Conservation (phyloP, 2,888 invertebrate species). For the Strigamia crassipes region DNA sequence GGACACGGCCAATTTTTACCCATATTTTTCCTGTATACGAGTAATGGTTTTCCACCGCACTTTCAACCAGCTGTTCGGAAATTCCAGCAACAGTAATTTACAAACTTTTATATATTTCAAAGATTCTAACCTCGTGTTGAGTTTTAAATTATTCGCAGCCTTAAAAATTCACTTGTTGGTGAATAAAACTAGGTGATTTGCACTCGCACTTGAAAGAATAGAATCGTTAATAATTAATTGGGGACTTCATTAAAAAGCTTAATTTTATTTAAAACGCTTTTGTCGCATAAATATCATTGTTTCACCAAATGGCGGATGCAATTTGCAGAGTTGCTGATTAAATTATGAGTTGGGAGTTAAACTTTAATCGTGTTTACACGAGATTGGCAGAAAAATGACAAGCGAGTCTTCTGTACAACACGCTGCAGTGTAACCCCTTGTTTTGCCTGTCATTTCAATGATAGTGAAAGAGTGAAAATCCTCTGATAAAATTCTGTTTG, state of each 20-base stretch:
- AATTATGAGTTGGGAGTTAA: background rate
- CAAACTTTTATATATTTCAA: background rate
- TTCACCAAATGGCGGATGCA: background rate
- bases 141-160: background rate
- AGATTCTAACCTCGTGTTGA: background rate
- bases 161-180: no score
- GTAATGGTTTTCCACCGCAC: constrained; percentile 25
- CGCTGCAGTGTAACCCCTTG: background rate
- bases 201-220: no score
- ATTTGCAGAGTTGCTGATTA: background rate
- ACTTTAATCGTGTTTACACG: background rate
- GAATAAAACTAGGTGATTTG: no score
- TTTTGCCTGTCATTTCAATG: constrained; percentile 18
- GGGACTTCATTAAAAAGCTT: no score
- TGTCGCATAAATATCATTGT: background rate
- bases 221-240: no score
- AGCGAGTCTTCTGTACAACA: background rate
- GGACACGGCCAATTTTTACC: constrained; percentile 32
- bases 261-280: no score
- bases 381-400: background rate
- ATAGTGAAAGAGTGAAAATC: constrained; percentile 6
- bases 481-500: constrained; percentile 32
- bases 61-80: background rate
- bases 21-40: constrained; percentile 20
- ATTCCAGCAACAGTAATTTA: background rate